phyloP scores from a whole-genome alignment of 92 coral and sea anemone genomes.

The Epizoanthus illoricatus region DNA sequence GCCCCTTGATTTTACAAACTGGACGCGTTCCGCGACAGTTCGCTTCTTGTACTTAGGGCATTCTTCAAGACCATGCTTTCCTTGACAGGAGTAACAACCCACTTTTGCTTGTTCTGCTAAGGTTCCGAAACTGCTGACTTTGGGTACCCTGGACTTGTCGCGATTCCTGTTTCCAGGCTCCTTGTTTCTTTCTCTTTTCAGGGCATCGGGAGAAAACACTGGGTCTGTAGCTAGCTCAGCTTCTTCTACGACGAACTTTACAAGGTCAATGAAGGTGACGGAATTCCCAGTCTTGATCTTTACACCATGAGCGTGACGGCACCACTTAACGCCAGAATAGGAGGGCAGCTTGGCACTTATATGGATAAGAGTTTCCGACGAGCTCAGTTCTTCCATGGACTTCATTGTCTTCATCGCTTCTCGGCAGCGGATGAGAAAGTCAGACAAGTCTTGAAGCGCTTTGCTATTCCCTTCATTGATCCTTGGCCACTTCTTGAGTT shows the following conservation, averaged over 20 bases:
- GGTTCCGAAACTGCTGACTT: constrained; percentile 4
- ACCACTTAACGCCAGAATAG: constrained; percentile 41
- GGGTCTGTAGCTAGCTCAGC: constrained; percentile 57
- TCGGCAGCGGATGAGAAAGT: constrained; percentile 43
- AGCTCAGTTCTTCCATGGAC: constrained; percentile 31
- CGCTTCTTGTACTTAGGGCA: constrained; percentile 36
- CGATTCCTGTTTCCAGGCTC: neutral
- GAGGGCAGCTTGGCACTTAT: constrained; percentile 41
- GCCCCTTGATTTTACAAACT: constrained; percentile 36
- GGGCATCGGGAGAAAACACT: constrained; percentile 49
- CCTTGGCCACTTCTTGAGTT: constrained; percentile 29
- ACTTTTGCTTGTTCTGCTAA: constrained; percentile 3
- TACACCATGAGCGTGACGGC: constrained; percentile 22
- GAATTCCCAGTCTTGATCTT: neutral
- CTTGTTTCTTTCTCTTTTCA: constrained; percentile 19
- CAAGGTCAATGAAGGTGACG: constrained; percentile 33
- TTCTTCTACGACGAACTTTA: constrained; percentile 42
- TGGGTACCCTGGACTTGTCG: neutral
- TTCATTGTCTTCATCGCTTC: constrained; percentile 26
- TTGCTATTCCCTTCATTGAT: constrained; percentile 33
- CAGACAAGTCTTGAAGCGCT: constrained; percentile 33
- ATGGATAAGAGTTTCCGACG: constrained; percentile 21
- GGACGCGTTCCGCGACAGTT: constrained; percentile 14
- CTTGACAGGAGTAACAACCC: neutral
- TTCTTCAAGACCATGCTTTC: constrained; percentile 11